Evolutionary conservation across 2,888 invertebrate genomes (phyloP), one percentile per base, ranked within the genome.

Genomic region (Pollenia angustigena): DNA sequence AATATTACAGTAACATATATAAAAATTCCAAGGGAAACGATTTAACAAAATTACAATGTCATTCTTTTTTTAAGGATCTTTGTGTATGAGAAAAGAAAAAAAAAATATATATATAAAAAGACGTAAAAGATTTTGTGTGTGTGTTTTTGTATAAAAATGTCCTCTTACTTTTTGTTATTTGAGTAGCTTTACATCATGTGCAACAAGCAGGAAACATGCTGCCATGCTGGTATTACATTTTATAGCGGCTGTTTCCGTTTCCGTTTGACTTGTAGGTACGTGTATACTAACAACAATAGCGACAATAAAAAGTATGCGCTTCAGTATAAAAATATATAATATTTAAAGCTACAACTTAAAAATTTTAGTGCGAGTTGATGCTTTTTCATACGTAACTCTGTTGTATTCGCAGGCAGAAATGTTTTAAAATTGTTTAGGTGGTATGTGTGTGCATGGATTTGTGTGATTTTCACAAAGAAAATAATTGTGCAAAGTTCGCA

Each of bases 191-290:
- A 81, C 84, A 84, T 87, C 80, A 87, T 87, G 84, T 87, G 87
- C 84, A 87, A 87, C 87, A 87, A 84, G 83, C 87, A 87, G 87
- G 87, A 87, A 87, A 84, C 87, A 81, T 84, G 87, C 83, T 87
- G 87, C 80, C 87, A 81, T 87, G 87, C 87, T 87, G 81, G 83
- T 87, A 87, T 87, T 84, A 87, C 87, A 87, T 87, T 87, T 87
- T 87, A 87, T 87, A 81, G 84, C 87, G 87, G 83, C 83, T 84
- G 88, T 88, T 87, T 88, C 89, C 88, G 88, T 81, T 89, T 89
- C 88, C 89, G 88, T 88, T 88, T 89, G 87, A 88, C 88, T 88
- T 87, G 81, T 76, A 87, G 85, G 87, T 88, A 87, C 87, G 81
- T 81, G 81, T 60, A 66, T 68, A 64, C 81, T 72, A 81, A 81